These are phyloP conservation scores for Myotis brandtii DNA, from an alignment of 2,113 vertebrate species.

Conservation along the genomic window DNA sequence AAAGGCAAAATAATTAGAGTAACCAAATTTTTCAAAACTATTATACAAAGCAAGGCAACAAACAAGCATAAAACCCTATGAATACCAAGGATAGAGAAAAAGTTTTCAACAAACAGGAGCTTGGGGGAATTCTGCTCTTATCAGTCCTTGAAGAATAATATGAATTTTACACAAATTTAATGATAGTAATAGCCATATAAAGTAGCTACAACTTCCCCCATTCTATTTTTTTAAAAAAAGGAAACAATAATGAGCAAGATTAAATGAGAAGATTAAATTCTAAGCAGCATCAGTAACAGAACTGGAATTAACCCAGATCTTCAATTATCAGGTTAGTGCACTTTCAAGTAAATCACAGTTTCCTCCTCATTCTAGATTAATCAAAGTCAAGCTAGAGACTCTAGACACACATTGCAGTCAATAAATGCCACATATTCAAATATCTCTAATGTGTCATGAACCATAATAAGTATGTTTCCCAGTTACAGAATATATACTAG, in stretches of 20 bases:
- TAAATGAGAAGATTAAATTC: slow-evolving; percentile 20
- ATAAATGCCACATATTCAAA: not conserved
- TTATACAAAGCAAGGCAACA: not conserved
- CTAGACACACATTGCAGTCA: not conserved
- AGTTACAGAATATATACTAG: not conserved
- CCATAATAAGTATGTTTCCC: not conserved
- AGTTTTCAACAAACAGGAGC: not conserved
- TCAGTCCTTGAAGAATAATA: not conserved
- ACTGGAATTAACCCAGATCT: not conserved
- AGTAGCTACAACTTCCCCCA: not conserved
- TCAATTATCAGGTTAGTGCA: slow-evolving; percentile 35
- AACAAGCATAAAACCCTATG: not conserved
- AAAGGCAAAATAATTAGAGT: not conserved
- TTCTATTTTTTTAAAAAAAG: not conserved
- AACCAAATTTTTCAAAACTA: not conserved
- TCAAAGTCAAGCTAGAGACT: slow-evolving; percentile 6
- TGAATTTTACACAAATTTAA: not conserved
- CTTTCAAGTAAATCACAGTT: slow-evolving; percentile 41
- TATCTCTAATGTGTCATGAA: not conserved
- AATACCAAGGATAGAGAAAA: not conserved
- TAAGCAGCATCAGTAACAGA: slow-evolving; percentile 16
- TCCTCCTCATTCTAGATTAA: slow-evolving; percentile 43
- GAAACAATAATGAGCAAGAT: not conserved
- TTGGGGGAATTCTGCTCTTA: not conserved
- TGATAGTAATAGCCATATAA: not conserved